phyloP scores from a whole-genome alignment of 1,140 invertebrate species.

The Pemphigus obesinymphae region DNA sequence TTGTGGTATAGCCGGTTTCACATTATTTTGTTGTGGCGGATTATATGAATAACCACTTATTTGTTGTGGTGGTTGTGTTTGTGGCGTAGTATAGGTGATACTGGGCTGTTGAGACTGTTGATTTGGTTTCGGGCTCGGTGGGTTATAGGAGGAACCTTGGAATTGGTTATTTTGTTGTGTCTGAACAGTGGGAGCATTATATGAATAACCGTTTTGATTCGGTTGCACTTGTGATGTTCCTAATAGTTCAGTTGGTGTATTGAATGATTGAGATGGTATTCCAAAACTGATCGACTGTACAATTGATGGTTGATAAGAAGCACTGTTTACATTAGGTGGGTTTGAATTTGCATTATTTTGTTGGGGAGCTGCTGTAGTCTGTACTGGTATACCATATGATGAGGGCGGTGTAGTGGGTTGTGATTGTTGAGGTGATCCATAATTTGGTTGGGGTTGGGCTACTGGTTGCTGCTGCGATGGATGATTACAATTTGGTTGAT shows the following conservation, averaged over 20 bases:
- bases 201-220: background rate
- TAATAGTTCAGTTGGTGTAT: background rate
- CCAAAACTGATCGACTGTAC: slow-evolving; percentile 42
- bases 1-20: background rate
- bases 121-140: background rate
- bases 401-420: background rate
- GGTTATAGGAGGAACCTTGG: background rate
- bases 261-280: slow-evolving; percentile 36
- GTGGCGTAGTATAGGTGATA: background rate
- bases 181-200: background rate
- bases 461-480: background rate
- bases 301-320: slow-evolving; percentile 9
- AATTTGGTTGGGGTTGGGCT: background rate
- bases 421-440: background rate
- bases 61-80: background rate
- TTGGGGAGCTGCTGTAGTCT: background rate
- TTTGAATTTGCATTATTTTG: background rate
- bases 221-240: background rate
- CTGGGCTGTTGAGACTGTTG: slow-evolving; percentile 9
- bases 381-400: background rate
- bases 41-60: background rate
- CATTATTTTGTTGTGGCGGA: background rate
- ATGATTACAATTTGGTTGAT: background rate
- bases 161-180: slow-evolving; percentile 11
- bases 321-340: background rate